Evolutionary conservation across 1,140 invertebrate genomes (phyloP).

Genomic region (Gryllus bimaculatus): DNA sequence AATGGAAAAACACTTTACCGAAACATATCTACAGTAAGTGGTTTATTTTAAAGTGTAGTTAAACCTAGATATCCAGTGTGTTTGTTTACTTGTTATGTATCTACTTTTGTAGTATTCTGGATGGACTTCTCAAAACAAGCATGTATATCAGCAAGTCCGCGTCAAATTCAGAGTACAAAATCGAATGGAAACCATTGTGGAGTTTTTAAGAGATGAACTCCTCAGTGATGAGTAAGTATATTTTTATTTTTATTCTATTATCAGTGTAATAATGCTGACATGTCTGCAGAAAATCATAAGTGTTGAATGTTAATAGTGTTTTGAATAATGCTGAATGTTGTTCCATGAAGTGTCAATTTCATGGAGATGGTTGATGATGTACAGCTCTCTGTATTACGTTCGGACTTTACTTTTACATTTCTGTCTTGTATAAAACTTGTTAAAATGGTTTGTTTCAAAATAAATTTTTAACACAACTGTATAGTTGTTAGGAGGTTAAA

Average conservation of each 20-base stretch:
- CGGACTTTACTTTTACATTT: too few relatives aligned
- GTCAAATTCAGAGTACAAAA: conserved; percentile 61
- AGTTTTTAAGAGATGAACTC: conserved; percentile 62
- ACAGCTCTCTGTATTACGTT: too few relatives aligned
- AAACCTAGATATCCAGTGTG: not conserved
- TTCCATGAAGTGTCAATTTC: too few relatives aligned
- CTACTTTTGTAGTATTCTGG: conserved; percentile 56
- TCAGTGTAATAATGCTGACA: not conserved
- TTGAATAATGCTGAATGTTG: too few relatives aligned
- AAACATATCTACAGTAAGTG: conserved; percentile 70
- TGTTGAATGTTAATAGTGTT: too few relatives aligned
- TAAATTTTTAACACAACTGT: too few relatives aligned
- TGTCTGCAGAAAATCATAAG: too few relatives aligned
- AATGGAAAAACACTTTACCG: conserved; percentile 71
- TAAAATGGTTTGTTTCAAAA: too few relatives aligned
- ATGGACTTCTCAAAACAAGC: conserved; percentile 68
- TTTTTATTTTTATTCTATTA: conserved; percentile 10
- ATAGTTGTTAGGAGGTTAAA: too few relatives aligned
- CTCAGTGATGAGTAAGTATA: conserved; percentile 47
- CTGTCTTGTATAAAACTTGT: too few relatives aligned
- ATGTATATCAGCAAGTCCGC: conserved; percentile 64
- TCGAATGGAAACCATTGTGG: conserved; percentile 67
- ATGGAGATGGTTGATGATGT: too few relatives aligned
- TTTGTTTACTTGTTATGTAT: not conserved
- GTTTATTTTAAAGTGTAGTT: not conserved